Conservation (phyloP, 2,888 invertebrate genomes). For the Hypomecis atomaria region DNA sequence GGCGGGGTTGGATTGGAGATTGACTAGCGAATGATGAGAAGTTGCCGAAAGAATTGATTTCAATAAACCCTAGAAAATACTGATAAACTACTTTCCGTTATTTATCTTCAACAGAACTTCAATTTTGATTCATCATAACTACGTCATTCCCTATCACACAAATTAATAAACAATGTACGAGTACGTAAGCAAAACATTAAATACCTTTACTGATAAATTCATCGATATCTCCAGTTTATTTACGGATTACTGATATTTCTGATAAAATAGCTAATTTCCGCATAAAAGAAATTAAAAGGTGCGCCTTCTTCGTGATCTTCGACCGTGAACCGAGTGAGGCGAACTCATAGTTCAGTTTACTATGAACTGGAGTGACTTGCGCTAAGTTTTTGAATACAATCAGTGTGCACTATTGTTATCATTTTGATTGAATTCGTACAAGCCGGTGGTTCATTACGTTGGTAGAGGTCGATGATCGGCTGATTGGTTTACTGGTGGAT, state of each 20-base stretch:
- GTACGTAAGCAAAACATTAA: too few species aligned
- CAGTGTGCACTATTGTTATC: conserved; percentile 14
- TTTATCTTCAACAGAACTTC: too few species aligned
- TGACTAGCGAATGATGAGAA: too few species aligned
- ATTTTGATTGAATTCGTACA: conserved; percentile 38
- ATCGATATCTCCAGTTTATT: too few species aligned
- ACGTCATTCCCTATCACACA: too few species aligned
- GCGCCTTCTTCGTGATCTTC: not conserved
- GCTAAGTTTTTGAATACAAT: conserved; percentile 8
- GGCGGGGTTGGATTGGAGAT: too few species aligned
- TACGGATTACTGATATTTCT: not conserved
- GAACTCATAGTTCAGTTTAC: not conserved
- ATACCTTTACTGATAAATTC: too few species aligned
- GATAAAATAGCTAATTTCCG: not conserved
- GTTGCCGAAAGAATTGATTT: too few species aligned
- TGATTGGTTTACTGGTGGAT: conserved; percentile 17
- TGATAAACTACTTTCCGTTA: too few species aligned
- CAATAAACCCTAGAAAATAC: too few species aligned
- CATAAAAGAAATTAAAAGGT: conserved; percentile 8
- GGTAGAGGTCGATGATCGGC: conserved; percentile 39
- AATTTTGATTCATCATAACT: too few species aligned
- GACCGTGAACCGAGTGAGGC: conserved; percentile 8
- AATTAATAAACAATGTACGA: too few species aligned
- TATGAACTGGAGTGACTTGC: conserved; percentile 8
- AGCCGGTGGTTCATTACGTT: conserved; percentile 43